Percentiles rank a stretch among this genome's conserved stretches.
Evolutionary conservation across 2,113 vertebrate genomes (phyloP).

Genomic region (Poeciliopsis retropinna): DNA sequence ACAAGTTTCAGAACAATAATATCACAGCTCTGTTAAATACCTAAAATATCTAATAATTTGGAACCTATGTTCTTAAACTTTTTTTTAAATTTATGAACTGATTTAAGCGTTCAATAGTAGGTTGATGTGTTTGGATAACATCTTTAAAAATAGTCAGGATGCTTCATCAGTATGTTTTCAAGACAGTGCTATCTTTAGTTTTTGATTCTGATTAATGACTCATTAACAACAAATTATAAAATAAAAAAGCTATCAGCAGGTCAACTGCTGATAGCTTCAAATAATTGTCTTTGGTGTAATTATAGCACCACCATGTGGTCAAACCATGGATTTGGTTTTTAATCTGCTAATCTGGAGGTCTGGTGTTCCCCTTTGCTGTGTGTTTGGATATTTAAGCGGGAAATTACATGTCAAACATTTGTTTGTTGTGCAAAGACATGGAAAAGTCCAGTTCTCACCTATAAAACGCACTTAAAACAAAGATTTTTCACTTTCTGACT

Average conservation of each 20-base stretch:
- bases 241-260: too few species aligned
- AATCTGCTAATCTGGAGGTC: neutral
- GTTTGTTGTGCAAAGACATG: neutral
- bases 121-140: neutral
- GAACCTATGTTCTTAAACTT: too few species aligned
- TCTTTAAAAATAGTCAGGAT: neutral
- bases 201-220: neutral
- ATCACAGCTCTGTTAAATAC: neutral
- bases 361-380: neutral
- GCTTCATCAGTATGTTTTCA: neutral
- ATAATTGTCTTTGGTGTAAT: neutral
- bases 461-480: neutral
- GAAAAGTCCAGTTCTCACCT: neutral
- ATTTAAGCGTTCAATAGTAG: neutral
- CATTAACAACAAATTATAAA: too few species aligned
- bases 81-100: too few species aligned
- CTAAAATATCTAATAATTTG: neutral
- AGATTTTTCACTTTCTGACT: too few species aligned
- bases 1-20: neutral
- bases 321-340: neutral
- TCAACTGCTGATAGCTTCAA: too few species aligned
- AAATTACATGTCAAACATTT: neutral
- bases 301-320: constrained; percentile 1
- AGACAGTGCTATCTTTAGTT: neutral
- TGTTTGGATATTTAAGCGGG: neutral